Base-by-base conservation (phyloP, 1,140 invertebrate genomes). In the Drosophila biarmipes region DNA sequence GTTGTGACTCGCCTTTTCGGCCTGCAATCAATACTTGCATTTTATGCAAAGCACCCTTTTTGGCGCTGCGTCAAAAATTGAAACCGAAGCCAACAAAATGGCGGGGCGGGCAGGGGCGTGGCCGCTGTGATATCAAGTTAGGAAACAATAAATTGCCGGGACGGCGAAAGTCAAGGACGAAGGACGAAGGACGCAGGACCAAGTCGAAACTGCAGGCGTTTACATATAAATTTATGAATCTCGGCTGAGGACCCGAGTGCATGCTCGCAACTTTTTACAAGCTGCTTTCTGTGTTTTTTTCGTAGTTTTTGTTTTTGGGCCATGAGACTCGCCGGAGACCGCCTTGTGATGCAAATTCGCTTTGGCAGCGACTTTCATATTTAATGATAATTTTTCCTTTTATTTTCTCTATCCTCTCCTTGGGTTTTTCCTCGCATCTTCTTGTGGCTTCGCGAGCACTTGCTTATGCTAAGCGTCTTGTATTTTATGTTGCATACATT, bases 271-370 rank as follows among this genome's bases (percentile, higher is more conserved):
- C 61, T 76, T 82, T 73, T 58, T 79, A 69, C 73, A 53, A 86
- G 78, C 78, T 68, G 68, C 57, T 78, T 66, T 31, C 29, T 8
- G 29, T 0, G 29, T 31, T 31, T 31, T 31, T 31, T 31, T 29
- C 27, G 0, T 5, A 0, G 5, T 31, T 31, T 31, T 10, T 0
- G 0, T 31, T 64, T 45, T 62, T 62, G 46, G 53, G 68, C 84
- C 84, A 67, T 80, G 84, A 89, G 84, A 89, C 84, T 78, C 43
- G 19, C 19, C 34, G 80, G 84, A 89, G 84, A 84, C 84, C 53
- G 79, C 85, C 84, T 89, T 89, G 84, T 89, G 80, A 89, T 89
- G 84, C 73, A 89, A 89, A 89, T 89, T 90, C 68, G 56, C 85
- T 90, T 78, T 90, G 84, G 79, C 82, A 89, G 71, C 67, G 76